Evolutionary conservation across 2,888 invertebrate species (phyloP).

Genomic region (Melieria omissa): DNA sequence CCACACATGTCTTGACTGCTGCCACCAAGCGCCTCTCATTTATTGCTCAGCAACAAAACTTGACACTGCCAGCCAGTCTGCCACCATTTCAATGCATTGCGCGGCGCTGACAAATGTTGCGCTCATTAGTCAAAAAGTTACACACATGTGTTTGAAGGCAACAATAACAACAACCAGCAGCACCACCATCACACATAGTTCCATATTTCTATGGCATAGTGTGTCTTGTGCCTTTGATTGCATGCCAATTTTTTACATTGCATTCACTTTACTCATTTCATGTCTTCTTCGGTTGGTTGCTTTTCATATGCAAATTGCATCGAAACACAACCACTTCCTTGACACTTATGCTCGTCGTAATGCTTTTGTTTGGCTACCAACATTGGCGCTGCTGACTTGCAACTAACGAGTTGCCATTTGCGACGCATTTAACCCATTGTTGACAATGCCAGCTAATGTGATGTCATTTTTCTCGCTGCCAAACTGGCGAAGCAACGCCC

Average conservation of each 20-base stretch:
- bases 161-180: neutral
- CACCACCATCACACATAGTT: neutral
- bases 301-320: slow-evolving; percentile 42
- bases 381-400: slow-evolving; percentile 32
- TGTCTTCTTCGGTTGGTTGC: slow-evolving; percentile 9
- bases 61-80: neutral
- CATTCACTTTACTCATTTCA: slow-evolving; percentile 11
- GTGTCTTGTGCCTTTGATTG: slow-evolving; percentile 34
- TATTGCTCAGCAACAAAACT: slow-evolving; percentile 9
- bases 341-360: too few species aligned
- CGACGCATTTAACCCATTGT: slow-evolving; percentile 43
- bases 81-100: slow-evolving; percentile 19
- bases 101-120: slow-evolving; percentile 36
- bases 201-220: neutral
- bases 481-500: slow-evolving; percentile 8
- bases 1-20: slow-evolving; percentile 25
- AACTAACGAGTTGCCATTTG: slow-evolving; percentile 44
- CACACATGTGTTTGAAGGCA: neutral
- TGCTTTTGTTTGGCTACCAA: too few species aligned
- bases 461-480: slow-evolving; percentile 23
- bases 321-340: too few species aligned
- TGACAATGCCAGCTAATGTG: slow-evolving; percentile 34
- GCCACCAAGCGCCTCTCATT: slow-evolving; percentile 15
- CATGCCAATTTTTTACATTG: slow-evolving; percentile 39
- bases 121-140: slow-evolving; percentile 38